Percentiles rank a stretch among this genome's conserved stretches.
These are phyloP conservation scores for Idaea straminata DNA, from an alignment of 2,888 invertebrate genomes.

Conservation along the genomic window DNA sequence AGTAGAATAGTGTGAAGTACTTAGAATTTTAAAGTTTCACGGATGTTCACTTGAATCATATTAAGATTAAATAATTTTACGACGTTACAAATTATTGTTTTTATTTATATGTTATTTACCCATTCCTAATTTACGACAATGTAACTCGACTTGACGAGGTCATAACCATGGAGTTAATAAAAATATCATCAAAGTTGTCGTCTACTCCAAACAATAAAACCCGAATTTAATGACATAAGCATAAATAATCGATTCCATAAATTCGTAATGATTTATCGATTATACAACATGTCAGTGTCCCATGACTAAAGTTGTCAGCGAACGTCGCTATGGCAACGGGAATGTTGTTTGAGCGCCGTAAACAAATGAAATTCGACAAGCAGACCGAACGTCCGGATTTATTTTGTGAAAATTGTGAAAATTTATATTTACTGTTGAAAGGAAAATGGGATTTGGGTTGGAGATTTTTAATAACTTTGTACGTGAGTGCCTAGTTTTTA, in stretches of 20 bases:
- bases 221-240: neutral
- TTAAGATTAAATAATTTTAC: neutral
- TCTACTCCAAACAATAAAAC: neutral
- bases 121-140: neutral
- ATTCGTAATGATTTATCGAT: constrained; percentile 47
- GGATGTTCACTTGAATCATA: neutral
- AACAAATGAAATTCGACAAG: constrained; percentile 71
- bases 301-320: constrained; percentile 59
- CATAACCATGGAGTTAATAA: neutral
- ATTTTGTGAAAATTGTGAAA: constrained; percentile 30
- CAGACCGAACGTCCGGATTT: constrained; percentile 50
- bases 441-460: constrained; percentile 47
- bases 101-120: neutral
- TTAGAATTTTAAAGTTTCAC: neutral
- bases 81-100: neutral
- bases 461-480: constrained; percentile 39
- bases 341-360: constrained; percentile 65
- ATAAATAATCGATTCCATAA: constrained; percentile 29
- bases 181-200: neutral
- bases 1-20: neutral
- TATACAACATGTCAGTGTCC: constrained; percentile 38
- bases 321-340: constrained; percentile 58
- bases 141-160: neutral
- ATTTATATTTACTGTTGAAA: constrained; percentile 32
- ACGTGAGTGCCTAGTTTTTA: constrained; percentile 45